Evolutionary conservation across 2,113 vertebrate species (phyloP).

Genomic region (Embiotoca jacksoni): DNA sequence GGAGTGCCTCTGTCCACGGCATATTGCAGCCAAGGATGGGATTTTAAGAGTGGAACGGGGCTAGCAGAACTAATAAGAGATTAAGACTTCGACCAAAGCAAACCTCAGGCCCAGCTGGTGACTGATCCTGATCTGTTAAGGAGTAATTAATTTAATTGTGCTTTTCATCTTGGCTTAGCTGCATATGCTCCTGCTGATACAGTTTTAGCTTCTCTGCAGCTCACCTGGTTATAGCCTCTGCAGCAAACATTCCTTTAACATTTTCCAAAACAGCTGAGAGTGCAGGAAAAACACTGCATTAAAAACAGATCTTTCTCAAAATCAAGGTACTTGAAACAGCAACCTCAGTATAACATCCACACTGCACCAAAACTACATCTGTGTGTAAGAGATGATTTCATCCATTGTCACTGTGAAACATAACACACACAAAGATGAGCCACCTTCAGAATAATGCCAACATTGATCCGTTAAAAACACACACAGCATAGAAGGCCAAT

Average conservation of each 20-base stretch:
- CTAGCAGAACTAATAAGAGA: slow-evolving; percentile 75
- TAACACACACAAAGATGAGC: slow-evolving; percentile 3
- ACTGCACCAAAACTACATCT: slow-evolving; percentile 27
- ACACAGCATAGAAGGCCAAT: background rate
- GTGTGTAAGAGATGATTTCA: background rate
- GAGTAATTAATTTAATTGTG: slow-evolving; percentile 73
- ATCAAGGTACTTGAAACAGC: slow-evolving; percentile 52
- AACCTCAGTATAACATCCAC: slow-evolving; percentile 26
- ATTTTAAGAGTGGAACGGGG: slow-evolving; percentile 59
- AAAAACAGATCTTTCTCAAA: slow-evolving; percentile 54
- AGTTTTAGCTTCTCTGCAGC: slow-evolving; percentile 37
- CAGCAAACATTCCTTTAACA: slow-evolving; percentile 73
- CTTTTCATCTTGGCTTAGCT: slow-evolving; percentile 63
- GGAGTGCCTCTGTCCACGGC: slow-evolving; percentile 63
- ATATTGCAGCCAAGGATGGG: slow-evolving; percentile 72
- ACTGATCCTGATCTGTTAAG: slow-evolving; percentile 66
- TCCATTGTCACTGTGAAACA: background rate
- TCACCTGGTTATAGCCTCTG: slow-evolving; percentile 69
- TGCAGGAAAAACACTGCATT: slow-evolving; percentile 73
- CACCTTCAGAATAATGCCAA: slow-evolving; percentile 16
- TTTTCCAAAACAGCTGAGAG: slow-evolving; percentile 74
- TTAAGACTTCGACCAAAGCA: slow-evolving; percentile 67
- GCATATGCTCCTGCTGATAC: slow-evolving; percentile 57
- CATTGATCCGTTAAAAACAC: background rate
- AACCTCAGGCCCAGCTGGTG: slow-evolving; percentile 62